Conservation (phyloP, 2,113 vertebrate species). For the Nothoprocta perdicaria region DNA sequence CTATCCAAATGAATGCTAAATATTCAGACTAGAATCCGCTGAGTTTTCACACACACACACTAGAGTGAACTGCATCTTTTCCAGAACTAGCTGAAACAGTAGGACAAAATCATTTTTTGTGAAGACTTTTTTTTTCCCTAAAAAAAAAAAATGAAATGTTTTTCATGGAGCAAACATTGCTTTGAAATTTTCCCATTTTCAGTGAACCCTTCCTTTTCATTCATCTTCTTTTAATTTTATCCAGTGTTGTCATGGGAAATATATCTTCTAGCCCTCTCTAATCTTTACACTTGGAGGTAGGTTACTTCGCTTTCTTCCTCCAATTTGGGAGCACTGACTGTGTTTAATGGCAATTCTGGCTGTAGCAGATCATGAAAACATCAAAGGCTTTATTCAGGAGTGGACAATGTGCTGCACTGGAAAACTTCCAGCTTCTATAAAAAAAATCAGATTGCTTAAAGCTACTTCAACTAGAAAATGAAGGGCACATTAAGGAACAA, state of each 20-base stretch:
- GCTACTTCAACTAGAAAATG: constrained; percentile 6
- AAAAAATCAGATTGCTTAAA: background rate
- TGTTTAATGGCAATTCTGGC: background rate
- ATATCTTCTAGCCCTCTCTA: background rate
- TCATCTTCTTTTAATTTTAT: background rate
- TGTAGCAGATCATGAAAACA: background rate
- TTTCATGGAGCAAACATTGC: background rate
- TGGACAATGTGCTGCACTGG: background rate
- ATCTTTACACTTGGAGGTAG: background rate
- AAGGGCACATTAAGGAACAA: constrained; percentile 55
- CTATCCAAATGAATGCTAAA: constrained; percentile 22
- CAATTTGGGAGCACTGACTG: background rate
- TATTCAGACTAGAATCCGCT: background rate
- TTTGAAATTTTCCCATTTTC: background rate
- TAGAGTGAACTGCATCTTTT: background rate
- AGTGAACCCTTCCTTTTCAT: background rate
- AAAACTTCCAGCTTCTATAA: background rate
- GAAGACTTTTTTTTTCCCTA: background rate
- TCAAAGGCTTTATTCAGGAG: background rate
- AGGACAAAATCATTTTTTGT: background rate
- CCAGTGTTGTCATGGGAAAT: background rate
- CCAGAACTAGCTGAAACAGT: background rate
- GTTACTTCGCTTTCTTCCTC: background rate
- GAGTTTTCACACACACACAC: background rate
- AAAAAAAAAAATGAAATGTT: background rate